Evolutionary conservation across 2,888 invertebrate genomes (phyloP).

Genomic region (Strigamia maritima): DNA sequence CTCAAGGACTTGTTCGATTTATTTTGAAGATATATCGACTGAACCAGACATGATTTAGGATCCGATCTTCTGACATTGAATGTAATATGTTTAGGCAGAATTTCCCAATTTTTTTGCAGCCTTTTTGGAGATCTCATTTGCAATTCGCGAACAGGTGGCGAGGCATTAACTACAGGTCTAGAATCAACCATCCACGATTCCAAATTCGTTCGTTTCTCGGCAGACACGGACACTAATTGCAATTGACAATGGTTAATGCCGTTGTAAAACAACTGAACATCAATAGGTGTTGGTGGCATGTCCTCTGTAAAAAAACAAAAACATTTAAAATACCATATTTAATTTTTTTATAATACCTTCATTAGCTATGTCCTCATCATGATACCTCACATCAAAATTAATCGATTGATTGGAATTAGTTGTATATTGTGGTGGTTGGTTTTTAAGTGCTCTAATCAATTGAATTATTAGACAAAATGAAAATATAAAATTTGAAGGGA

Average conservation of each 20-base stretch:
- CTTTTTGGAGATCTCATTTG: neutral
- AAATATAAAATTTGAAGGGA: too few relatives aligned
- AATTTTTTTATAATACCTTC: neutral
- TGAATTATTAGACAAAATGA: neutral
- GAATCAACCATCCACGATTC: neutral
- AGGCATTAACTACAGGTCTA: neutral
- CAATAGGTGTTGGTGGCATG: slow-evolving; percentile 17
- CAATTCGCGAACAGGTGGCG: slow-evolving; percentile 6
- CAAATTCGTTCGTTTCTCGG: neutral
- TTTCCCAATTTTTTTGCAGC: neutral
- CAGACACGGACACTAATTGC: neutral
- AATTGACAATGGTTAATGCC: neutral
- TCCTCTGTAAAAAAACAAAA: slow-evolving; percentile 24
- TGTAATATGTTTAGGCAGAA: neutral
- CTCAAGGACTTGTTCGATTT: neutral
- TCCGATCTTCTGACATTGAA: neutral
- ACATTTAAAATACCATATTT: neutral
- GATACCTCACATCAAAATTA: slow-evolving; percentile 1
- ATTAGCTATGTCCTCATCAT: neutral
- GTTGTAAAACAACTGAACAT: slow-evolving; percentile 14
- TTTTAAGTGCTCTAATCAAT: neutral
- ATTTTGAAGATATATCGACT: neutral
- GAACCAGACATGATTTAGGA: neutral
- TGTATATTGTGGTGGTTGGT: neutral
- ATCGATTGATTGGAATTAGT: neutral